Conservation (phyloP, 2,888 invertebrate genomes). For the Palloptera scutellata region DNA sequence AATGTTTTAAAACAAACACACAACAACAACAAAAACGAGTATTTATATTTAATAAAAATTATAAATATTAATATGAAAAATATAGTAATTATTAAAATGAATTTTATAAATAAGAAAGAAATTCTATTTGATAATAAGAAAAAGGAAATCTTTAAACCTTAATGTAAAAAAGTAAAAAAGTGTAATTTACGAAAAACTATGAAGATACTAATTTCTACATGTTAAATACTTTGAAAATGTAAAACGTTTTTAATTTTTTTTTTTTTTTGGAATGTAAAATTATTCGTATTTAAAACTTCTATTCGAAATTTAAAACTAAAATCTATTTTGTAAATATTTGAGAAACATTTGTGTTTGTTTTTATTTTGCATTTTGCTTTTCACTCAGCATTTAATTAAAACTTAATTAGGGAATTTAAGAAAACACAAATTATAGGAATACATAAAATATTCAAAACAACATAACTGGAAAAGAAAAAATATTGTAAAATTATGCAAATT, state of each 20-base stretch:
- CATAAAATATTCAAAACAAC: background rate
- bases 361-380: too few relatives aligned
- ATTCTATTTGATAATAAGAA: too few relatives aligned
- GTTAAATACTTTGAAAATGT: too few relatives aligned
- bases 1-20: constrained; percentile 13
- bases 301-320: constrained; percentile 7
- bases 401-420: constrained; percentile 1
- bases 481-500: background rate
- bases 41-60: constrained; percentile 17
- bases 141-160: too few relatives aligned
- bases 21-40: constrained; percentile 12
- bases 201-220: too few relatives aligned
- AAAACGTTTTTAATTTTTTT: too few relatives aligned
- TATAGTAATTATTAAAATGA: too few relatives aligned
- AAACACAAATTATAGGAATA: background rate
- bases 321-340: background rate
- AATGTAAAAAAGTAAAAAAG: too few relatives aligned
- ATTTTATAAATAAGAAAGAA: too few relatives aligned
- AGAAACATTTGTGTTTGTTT: background rate
- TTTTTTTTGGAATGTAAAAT: too few relatives aligned
- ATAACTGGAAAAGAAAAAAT: background rate
- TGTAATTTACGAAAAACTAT: too few relatives aligned
- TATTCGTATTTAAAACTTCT: too few relatives aligned
- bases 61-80: constrained; percentile 15
- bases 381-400: background rate